Evolutionary conservation across 2,113 vertebrate species (phyloP), one percentile per base, ranked within the genome.

Genomic region (Menidia beryllina): DNA sequence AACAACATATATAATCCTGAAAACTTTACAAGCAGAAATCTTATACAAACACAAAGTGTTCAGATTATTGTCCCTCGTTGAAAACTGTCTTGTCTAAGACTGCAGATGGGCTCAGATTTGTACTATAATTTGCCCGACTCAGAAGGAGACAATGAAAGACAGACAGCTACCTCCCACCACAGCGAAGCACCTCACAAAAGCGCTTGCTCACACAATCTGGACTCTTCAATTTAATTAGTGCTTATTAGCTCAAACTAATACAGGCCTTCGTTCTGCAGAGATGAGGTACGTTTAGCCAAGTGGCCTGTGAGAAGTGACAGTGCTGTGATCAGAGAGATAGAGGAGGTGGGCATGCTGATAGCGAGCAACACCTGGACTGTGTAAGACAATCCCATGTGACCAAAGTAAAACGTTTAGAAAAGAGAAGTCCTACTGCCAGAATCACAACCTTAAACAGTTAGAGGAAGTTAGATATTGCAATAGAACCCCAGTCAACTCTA

Each of bases 141-240:
- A 77, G 62, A 75, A 53, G 67, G 48, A 71, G 64, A 34, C 61
- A 61, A 41, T 71, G 67, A 66, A 50, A 72, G 53, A 78, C 69
- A 69, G 61, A 59, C 61, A 41, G 62, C 57, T 57, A 30, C 69
- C 81, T 68, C 79, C 75, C 60, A 72, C 41, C 24, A 53, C 59
- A 72, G 13, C 39, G 19, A 73, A 54, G 53, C 65, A 73, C 62
- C 62, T 67, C 53, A 77, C 72, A 84, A 78, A 82, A 77, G 85
- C 59, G 25, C 20, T 65, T 26, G 45, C 83, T 74, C 59, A 59
- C 2, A 60, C 72, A 85, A 67, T 81, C 81, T 84, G 67, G 57
- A 73, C 75, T 61, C 56, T 67, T 82, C 84, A 88, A 86, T 88
- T 69, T 92, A 93, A 92, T 93, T 91, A 91, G 77, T 71, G 80